phyloP scores from a whole-genome alignment of 1,140 invertebrate genomes.

The Pogonomyrmex barbatus region DNA sequence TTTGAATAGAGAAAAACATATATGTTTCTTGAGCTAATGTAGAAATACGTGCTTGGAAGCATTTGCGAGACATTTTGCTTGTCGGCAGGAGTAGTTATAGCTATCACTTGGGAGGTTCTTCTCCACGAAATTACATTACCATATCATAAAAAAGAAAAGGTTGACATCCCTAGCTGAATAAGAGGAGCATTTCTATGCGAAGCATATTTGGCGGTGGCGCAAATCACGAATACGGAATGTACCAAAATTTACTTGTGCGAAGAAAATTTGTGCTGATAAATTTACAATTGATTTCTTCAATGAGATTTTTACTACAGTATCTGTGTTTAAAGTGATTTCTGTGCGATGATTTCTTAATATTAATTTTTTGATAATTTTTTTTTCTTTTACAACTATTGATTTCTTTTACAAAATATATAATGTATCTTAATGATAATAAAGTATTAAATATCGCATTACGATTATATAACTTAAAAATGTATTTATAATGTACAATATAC shows the following conservation, averaged over 20 bases:
- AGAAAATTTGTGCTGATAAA: background rate
- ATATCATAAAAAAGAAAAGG: constrained; percentile 50
- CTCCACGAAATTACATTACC: constrained; percentile 69
- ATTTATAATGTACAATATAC: background rate
- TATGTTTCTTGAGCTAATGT: background rate
- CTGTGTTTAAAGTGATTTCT: background rate
- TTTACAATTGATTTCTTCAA: background rate
- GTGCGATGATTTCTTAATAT: background rate
- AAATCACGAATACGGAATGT: constrained; percentile 35
- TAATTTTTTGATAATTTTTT: background rate
- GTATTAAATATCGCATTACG: background rate
- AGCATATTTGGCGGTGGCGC: constrained; percentile 12
- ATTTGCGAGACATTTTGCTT: background rate
- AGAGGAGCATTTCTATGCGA: constrained; percentile 41
- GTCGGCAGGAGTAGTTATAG: constrained; percentile 37
- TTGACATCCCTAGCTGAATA: constrained; percentile 41
- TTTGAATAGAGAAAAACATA: background rate
- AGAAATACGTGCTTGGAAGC: constrained; percentile 6
- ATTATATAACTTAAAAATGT: too few species aligned
- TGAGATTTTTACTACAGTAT: background rate
- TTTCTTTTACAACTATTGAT: background rate
- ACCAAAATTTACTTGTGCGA: background rate
- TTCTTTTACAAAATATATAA: background rate
- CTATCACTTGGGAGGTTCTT: background rate
- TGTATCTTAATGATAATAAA: background rate